These are phyloP conservation scores for Acanthaster planci DNA, from an alignment of 35 echinoderm and acorn worm genomes.

Conservation along the genomic window DNA sequence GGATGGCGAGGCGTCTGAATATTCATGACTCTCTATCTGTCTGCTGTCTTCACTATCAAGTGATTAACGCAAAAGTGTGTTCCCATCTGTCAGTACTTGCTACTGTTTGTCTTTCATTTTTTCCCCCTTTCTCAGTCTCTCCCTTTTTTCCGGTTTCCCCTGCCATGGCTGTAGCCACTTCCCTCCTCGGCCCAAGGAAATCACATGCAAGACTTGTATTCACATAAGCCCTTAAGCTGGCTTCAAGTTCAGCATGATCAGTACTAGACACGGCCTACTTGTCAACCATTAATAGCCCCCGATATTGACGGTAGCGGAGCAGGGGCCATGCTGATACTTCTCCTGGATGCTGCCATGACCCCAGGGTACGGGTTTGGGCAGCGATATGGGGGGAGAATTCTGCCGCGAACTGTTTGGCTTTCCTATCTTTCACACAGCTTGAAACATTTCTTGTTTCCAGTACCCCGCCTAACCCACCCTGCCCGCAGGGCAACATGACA, in stretches of 20 bases:
- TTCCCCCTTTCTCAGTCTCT: too few species aligned
- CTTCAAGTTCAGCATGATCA: slow-evolving; percentile 31
- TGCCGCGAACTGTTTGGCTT: too few species aligned
- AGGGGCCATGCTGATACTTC: not conserved
- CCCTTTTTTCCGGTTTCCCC: not conserved
- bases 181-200: not conserved
- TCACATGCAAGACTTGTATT: slow-evolving; percentile 16
- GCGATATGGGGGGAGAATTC: not conserved
- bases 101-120: not conserved
- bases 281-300: not conserved
- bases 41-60: not conserved
- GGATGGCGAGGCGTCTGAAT: not conserved
- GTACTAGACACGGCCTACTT: slow-evolving; percentile 20
- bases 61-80: not conserved
- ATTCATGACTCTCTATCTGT: not conserved
- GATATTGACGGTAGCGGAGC: not conserved
- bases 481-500: too few species aligned
- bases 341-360: slow-evolving; percentile 2
- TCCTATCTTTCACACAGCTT: too few species aligned
- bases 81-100: slow-evolving; percentile 20
- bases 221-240: slow-evolving; percentile 21
- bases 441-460: too few species aligned
- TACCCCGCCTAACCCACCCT: too few species aligned
- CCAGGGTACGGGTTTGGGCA: slow-evolving; percentile 10
- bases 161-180: not conserved